Conservation (phyloP, 1,140 invertebrate species). For the Drosophila melanogaster region Release_6_plus_ISO1_MT NT_037436.4:21356001-21356500, state of each 20-base stretch:
- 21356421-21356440: slow-evolving; percentile 36
- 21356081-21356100: not conserved
- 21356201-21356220: slow-evolving; percentile 45
- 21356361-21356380: slow-evolving; percentile 20
- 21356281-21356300: slow-evolving; percentile 62
- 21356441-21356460: slow-evolving; percentile 37
- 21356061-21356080: not conserved
- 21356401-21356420: slow-evolving; percentile 50
- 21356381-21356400: slow-evolving; percentile 62
- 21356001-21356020: too few relatives aligned
- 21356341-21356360: slow-evolving; percentile 49
- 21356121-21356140: slow-evolving; percentile 41
- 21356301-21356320: slow-evolving; percentile 21
- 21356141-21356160: slow-evolving; percentile 57
- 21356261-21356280: slow-evolving; percentile 59
- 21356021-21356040: too few relatives aligned
- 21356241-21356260: slow-evolving; percentile 54
- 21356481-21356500: slow-evolving; percentile 56
- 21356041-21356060: too few relatives aligned
- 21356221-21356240: slow-evolving; percentile 57
- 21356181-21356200: slow-evolving; percentile 34
- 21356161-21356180: slow-evolving; percentile 55
- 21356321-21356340: slow-evolving; percentile 64
- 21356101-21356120: not conserved
- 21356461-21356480: slow-evolving; percentile 67